Evolutionary conservation across 1,140 invertebrate species (phyloP).

Genomic region (Lepidurus apus): DNA sequence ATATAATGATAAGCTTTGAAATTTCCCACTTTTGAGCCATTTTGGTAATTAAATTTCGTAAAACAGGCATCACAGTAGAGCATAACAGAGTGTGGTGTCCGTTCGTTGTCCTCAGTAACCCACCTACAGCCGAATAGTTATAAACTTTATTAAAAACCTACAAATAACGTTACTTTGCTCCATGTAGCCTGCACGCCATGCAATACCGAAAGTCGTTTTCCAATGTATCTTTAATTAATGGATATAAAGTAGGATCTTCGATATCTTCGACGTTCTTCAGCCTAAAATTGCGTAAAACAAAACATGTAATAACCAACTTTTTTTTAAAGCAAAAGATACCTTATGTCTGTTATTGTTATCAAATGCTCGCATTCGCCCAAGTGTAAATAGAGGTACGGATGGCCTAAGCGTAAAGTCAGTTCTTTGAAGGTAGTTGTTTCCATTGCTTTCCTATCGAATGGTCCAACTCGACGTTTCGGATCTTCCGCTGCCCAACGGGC

Average conservation of each 20-base stretch:
- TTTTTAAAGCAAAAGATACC: no score
- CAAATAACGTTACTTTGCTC: neutral
- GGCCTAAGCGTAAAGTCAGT: conserved; percentile 60
- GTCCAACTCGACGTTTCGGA: conserved; percentile 47
- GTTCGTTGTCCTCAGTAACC: conserved; percentile 3
- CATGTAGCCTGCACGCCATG: conserved; percentile 2
- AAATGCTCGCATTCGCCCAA: conserved; percentile 86
- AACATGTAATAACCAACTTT: no score
- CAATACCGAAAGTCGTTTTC: conserved; percentile 13
- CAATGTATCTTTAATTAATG: neutral
- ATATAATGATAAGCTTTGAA: neutral
- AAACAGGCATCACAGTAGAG: neutral
- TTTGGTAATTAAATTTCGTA: neutral
- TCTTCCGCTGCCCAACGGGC: conserved; percentile 55
- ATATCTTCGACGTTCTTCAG: conserved; percentile 16
- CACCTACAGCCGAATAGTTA: neutral
- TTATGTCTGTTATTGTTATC: conserved; percentile 66
- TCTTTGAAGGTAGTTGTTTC: conserved; percentile 56
- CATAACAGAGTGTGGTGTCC: neutral
- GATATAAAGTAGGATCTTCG: conserved; percentile 2
- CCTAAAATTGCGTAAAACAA: conserved; percentile 1
- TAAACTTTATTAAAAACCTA: no score
- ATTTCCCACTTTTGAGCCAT: neutral
- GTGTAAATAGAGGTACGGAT: conserved; percentile 76
- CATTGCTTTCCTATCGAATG: conserved; percentile 56